Evolutionary conservation across 1,140 invertebrate genomes (phyloP).

Genomic region (Danaus plexippus): DNA sequence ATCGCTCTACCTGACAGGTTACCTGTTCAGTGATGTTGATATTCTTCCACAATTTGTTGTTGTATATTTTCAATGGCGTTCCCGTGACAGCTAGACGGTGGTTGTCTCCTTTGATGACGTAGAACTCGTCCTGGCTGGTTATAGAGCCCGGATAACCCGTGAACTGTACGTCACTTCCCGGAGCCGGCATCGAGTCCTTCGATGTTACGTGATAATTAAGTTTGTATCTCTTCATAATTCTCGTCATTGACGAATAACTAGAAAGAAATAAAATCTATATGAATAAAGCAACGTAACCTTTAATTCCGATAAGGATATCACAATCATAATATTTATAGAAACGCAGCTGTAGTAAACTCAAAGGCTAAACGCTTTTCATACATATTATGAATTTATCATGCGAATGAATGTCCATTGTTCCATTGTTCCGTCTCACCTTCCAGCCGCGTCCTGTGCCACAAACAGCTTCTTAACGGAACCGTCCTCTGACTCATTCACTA

Average conservation of each 20-base stretch:
- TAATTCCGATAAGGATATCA: neutral
- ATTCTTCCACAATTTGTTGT: conserved; percentile 69
- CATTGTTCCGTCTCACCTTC: conserved; percentile 47
- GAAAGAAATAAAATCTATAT: conserved; percentile 16
- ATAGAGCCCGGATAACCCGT: conserved; percentile 91
- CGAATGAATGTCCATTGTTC: conserved; percentile 10
- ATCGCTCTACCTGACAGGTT: conserved; percentile 1
- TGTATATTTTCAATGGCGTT: conserved; percentile 73
- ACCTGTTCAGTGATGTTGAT: conserved; percentile 70
- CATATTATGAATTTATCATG: neutral
- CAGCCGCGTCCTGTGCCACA: conserved; percentile 71
- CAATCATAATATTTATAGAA: conserved; percentile 2
- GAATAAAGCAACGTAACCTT: neutral
- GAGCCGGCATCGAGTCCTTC: conserved; percentile 72
- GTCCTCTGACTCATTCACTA: conserved; percentile 49
- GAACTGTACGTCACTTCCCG: conserved; percentile 81
- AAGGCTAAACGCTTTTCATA: neutral
- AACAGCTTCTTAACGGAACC: conserved; percentile 53
- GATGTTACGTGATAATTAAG: conserved; percentile 81
- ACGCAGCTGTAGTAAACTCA: neutral
- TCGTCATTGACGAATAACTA: conserved; percentile 86
- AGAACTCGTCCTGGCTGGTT: conserved; percentile 92
- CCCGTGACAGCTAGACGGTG: conserved; percentile 74
- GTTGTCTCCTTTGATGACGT: conserved; percentile 73
- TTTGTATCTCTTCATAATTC: conserved; percentile 91